Evolutionary conservation across 2,888 invertebrate genomes (phyloP).

Genomic region (Altica lythri): DNA sequence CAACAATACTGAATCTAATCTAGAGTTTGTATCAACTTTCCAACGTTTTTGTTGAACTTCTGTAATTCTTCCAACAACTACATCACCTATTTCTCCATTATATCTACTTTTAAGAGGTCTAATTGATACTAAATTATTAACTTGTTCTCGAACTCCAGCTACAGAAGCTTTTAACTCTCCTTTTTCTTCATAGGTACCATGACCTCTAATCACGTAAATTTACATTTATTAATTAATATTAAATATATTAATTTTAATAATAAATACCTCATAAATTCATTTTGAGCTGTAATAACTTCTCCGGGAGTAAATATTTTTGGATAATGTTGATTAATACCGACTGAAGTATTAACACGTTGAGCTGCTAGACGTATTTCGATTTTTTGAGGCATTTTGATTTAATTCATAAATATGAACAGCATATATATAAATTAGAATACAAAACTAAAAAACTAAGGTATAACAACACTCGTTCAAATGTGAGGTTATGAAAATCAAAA

Average conservation of each 20-base stretch:
- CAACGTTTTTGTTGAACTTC: constrained; percentile 94
- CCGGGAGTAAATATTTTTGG: constrained; percentile 83
- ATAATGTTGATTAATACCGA: constrained; percentile 62
- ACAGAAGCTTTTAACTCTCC: constrained; percentile 88
- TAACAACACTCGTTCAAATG: no score
- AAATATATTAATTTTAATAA: not conserved
- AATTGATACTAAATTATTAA: constrained; percentile 93
- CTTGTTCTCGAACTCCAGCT: constrained; percentile 91
- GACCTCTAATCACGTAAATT: constrained; percentile 70
- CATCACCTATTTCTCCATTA: constrained; percentile 94
- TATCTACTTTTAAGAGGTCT: constrained; percentile 89
- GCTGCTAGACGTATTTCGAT: constrained; percentile 69
- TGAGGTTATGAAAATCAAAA: constrained; percentile 12
- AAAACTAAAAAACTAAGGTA: no score
- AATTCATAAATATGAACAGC: no score
- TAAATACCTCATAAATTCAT: constrained; percentile 80
- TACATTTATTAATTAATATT: not conserved
- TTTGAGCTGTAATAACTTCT: constrained; percentile 81
- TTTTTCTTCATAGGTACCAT: constrained; percentile 91
- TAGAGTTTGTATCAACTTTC: constrained; percentile 94
- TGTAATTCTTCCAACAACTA: constrained; percentile 90
- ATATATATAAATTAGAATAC: no score
- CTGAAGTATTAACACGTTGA: constrained; percentile 66
- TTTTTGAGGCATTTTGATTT: constrained; percentile 48
- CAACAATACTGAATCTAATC: constrained; percentile 83